Conservation (phyloP, 2,113 vertebrate species). For the Podilymbus podiceps region DNA sequence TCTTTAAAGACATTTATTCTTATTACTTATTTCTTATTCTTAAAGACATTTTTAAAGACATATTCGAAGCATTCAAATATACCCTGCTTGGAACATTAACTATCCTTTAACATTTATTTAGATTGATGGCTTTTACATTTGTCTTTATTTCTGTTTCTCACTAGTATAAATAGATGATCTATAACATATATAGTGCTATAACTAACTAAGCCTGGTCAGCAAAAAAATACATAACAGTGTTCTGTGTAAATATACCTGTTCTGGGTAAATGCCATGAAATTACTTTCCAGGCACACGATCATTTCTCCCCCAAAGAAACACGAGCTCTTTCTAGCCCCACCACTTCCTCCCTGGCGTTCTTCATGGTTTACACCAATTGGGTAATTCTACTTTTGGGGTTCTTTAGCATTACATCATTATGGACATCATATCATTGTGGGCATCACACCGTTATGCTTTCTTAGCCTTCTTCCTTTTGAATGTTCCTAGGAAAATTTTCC, state of each 20-base stretch:
- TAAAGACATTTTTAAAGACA: too few relatives aligned
- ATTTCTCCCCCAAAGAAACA: neutral
- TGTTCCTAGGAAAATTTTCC: neutral
- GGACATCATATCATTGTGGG: neutral
- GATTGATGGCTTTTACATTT: neutral
- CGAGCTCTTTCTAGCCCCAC: neutral
- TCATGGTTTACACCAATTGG: neutral
- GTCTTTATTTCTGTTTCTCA: neutral
- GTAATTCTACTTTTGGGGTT: neutral
- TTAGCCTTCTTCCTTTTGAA: neutral
- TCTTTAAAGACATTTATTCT: neutral
- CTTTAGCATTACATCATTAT: neutral
- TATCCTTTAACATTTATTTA: neutral
- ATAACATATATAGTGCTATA: neutral
- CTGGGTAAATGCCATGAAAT: neutral
- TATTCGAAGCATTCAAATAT: neutral
- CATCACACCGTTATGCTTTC: neutral
- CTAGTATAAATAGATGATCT: neutral
- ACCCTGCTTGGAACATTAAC: neutral
- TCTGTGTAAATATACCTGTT: neutral
- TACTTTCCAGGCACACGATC: neutral
- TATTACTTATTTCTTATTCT: too few relatives aligned
- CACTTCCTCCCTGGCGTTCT: neutral
- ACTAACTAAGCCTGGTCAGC: neutral
- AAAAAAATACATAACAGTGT: neutral